Base-by-base conservation (phyloP, 2,888 invertebrate species). In the Pelosia muscerda region DNA sequence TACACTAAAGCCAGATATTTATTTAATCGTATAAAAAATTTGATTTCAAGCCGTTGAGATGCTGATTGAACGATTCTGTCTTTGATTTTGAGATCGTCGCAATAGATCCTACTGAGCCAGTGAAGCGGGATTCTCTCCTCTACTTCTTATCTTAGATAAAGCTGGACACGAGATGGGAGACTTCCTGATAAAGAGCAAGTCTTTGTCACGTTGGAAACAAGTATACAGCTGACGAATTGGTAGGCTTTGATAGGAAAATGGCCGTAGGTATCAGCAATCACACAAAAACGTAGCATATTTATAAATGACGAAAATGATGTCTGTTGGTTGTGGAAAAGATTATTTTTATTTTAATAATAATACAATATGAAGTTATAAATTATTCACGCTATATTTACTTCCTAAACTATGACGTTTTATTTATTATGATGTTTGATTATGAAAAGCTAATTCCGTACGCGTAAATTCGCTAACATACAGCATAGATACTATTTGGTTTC, bases 91-190 rank as follows among this genome's bases (percentile, higher is more conserved):
- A 65, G 34, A 42, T 66, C 22, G 25, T 53, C 55, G 60, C 59
- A 65, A 65, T 65, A 55, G 42, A 60, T 60, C 34, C n/a, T 23
- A 38, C 38, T 38, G 55, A 31, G 26, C 26, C 26, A 60, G 22
- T 55, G 65, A 59, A 59, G 31, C 19, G 57, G 59, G 59, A 22
- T 26, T 19, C 25, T 53, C 22, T 23, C 22, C 22, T 54, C 26
- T 60, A 25, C 55, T 38, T 31, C 66, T 61, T 66, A 66, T 66
- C 66, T 61, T 60, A 55, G 60, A 66, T 61, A 66, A 60, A 55
- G 54, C n/a, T 34, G 65, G 11, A 60, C 34, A 26, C 54, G 34
- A 60, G 59, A 53, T 57, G 28, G 58, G 28, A 10, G 9, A 42
- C 25, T 25, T 34, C 0, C 23, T 25, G 65, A 66, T 61, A 66